Evolutionary conservation across 2,797 vertebrate species (phyloP).

Genomic region (Galago senegalensis): DNA sequence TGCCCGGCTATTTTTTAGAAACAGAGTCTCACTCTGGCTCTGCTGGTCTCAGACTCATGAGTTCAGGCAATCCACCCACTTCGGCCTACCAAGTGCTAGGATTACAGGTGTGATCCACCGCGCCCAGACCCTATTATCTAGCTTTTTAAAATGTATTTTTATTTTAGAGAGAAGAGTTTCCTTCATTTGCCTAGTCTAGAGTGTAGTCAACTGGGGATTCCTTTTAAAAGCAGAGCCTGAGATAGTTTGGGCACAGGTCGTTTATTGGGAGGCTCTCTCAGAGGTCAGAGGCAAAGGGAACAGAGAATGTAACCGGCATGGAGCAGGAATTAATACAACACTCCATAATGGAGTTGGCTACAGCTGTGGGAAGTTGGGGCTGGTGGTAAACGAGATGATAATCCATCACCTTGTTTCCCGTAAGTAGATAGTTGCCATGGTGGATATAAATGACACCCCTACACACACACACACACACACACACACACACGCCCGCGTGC

Average conservation of each 20-base stretch:
- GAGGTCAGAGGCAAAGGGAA: background rate
- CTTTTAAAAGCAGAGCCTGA: background rate
- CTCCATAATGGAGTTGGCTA: background rate
- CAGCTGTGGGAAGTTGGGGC: background rate
- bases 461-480: no score
- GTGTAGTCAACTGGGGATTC: background rate
- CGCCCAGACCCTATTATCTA: no score
- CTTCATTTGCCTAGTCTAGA: no score
- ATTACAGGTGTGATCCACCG: no score
- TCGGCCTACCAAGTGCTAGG: no score
- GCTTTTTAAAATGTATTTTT: no score
- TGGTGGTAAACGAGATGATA: background rate
- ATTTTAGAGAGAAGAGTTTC: no score
- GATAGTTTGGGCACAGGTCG: background rate
- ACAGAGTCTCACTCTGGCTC: no score
- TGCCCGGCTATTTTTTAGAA: no score
- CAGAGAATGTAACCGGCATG: background rate
- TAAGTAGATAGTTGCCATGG: background rate
- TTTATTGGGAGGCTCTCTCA: background rate
- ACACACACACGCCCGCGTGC: no score
- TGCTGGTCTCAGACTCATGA: no score
- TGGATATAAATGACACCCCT: background rate
- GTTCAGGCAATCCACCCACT: no score
- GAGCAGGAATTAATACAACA: background rate
- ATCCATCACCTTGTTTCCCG: background rate